These are phyloP conservation scores for Macrosiphum euphorbiae DNA, from an alignment of 2,888 invertebrate genomes.

Conservation along the genomic window DNA sequence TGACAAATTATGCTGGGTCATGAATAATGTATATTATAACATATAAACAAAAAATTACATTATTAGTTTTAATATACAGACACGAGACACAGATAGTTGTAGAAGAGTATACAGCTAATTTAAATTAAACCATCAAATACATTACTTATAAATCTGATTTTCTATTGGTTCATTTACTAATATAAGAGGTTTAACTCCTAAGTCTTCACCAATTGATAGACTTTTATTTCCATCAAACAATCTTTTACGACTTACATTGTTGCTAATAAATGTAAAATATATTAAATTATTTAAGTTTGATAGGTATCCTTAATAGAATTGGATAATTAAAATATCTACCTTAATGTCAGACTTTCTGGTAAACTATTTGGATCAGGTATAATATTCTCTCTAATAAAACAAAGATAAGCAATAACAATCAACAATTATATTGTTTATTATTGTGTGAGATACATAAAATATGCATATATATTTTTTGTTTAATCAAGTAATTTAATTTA, in stretches of 20 bases:
- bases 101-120: no score
- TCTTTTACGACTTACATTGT: not conserved
- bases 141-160: not conserved
- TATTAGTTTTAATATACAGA: no score
- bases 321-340: not conserved
- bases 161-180: not conserved
- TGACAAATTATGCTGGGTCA: no score
- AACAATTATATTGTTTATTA: not conserved
- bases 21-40: no score
- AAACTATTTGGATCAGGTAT: not conserved
- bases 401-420: not conserved
- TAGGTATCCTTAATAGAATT: no score
- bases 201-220: slow-evolving; percentile 4
- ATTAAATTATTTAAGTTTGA: not conserved
- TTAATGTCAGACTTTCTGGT: not conserved
- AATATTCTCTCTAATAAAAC: not conserved
- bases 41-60: no score
- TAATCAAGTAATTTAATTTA: not conserved
- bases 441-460: not conserved
- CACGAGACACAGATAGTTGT: no score
- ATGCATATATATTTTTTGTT: no score
- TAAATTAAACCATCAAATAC: no score
- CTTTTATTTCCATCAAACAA: not conserved
- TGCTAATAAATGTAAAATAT: not conserved
- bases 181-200: not conserved